Evolutionary conservation across 2,797 vertebrate species (phyloP), one percentile per base, ranked within the genome.

Genomic region (Tarsius wallacei): DNA sequence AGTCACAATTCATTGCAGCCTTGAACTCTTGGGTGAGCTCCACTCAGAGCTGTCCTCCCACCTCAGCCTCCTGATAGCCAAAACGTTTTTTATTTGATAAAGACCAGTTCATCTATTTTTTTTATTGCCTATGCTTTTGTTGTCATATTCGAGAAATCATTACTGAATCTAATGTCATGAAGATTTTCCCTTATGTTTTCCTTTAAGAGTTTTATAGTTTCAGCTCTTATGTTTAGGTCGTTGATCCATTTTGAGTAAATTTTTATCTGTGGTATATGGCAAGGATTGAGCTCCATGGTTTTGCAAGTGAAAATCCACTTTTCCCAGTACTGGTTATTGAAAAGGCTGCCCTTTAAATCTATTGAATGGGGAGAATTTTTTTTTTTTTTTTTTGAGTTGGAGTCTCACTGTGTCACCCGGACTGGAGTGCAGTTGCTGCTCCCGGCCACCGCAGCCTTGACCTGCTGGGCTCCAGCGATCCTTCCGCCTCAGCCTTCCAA

Each of bases 61-160:
- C n/a, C 5, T 68, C 4, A 68, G 66, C 66, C 66, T 68, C n/a
- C n/a, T 68, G n/a, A 36, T 17, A 68, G 77, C 15, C 14, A 36
- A 66, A 5, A 83, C 22, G 2, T 68, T 87, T 88, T 81, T 63
- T 91, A 80, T 86, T 93, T 74, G 21, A 66, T 82, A 42, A 83
- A 87, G 70, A 51, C 33, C 22, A 80, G 17, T 84, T 88, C 28
- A 68, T 83, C 2, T 73, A 0, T 81, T 70, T 80, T 42, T 59
- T 82, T 53, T 9, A 33, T 94, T 93, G 28, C 28, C n/a, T 96
- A 3, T 94, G 63, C 12, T n/a, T 84, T 88, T 85, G 31, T 31
- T 93, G 31, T 94, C 15, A 51, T 82, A 59, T 55, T 42, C 3
- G 33, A 36, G 53, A 57, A 78, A 55, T 33, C 76, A 55, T 55